Evolutionary conservation across 2,797 vertebrate genomes (phyloP).

Genomic region (Macrochelys suwanniensis): DNA sequence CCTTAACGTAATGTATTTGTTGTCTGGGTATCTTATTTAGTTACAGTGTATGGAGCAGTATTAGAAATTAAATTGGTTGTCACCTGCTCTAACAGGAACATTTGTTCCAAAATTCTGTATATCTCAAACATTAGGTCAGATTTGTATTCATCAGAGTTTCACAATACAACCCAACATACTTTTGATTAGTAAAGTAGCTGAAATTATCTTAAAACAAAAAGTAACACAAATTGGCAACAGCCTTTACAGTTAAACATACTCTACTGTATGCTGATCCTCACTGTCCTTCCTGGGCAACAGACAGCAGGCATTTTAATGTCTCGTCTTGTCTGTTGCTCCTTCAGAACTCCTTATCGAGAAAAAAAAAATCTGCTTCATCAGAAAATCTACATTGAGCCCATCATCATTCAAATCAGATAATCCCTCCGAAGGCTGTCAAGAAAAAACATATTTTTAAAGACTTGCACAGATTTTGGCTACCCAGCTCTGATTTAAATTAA

Average conservation of each 20-base stretch:
- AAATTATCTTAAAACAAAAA: slow-evolving; percentile 62
- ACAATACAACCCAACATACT: slow-evolving; percentile 49
- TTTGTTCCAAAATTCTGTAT: slow-evolving; percentile 1
- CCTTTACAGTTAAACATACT: slow-evolving; percentile 50
- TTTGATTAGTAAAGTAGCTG: slow-evolving; percentile 63
- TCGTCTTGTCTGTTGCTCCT: slow-evolving; percentile 26
- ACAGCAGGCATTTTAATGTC: slow-evolving; percentile 45
- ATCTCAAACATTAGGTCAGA: slow-evolving; percentile 59
- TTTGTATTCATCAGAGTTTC: slow-evolving; percentile 66
- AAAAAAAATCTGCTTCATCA: not conserved
- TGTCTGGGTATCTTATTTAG: not conserved
- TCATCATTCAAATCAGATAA: not conserved
- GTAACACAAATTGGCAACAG: slow-evolving; percentile 46
- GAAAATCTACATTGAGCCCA: not conserved
- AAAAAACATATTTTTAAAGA: not conserved
- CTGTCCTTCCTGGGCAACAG: slow-evolving; percentile 46
- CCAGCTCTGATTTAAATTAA: not conserved
- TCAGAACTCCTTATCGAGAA: slow-evolving; percentile 19
- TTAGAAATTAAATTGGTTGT: slow-evolving; percentile 38
- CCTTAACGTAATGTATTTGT: too few relatives aligned
- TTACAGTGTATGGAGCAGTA: slow-evolving; percentile 34
- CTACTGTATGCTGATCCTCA: slow-evolving; percentile 24
- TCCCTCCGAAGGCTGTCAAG: not conserved
- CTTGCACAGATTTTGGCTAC: not conserved
- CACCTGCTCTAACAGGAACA: not conserved